Percentiles rank a stretch among this genome's conserved stretches.
Conservation (phyloP, 2,113 vertebrate genomes). For the Paradoxurus hermaphroditus region DNA sequence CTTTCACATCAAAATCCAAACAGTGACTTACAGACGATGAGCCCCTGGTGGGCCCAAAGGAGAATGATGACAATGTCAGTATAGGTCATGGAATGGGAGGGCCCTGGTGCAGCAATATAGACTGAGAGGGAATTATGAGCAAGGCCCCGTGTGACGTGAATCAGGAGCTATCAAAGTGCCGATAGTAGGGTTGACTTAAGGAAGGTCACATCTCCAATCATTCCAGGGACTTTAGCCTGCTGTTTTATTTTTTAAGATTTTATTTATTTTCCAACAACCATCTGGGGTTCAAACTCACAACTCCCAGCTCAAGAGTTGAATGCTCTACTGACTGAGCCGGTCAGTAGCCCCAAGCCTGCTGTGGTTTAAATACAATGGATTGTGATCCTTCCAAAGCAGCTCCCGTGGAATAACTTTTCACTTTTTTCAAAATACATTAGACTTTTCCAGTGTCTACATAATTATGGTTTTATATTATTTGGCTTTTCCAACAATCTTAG, state of each 20-base stretch:
- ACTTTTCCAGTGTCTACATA: neutral
- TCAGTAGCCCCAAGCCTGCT: neutral
- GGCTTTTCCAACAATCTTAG: neutral
- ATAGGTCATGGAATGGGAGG: neutral
- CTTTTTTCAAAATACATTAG: neutral
- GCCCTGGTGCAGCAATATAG: neutral
- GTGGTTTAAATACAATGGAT: neutral
- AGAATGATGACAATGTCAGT: neutral
- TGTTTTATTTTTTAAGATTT: neutral
- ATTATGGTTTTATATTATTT: neutral
- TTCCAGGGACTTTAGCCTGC: neutral
- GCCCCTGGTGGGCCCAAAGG: neutral
- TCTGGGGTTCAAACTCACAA: too few species aligned
- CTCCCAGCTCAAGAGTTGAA: too few species aligned
- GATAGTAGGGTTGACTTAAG: neutral
- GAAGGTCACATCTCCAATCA: neutral
- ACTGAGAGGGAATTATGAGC: neutral
- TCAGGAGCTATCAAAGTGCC: neutral
- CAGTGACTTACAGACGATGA: neutral
- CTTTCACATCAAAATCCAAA: neutral
- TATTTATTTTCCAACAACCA: too few species aligned
- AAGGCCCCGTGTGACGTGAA: neutral
- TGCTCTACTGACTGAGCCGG: too few species aligned
- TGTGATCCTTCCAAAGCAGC: neutral
- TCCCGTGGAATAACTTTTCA: neutral